These are phyloP conservation scores for Enteromius treurensis DNA, from an alignment of 2,797 vertebrate genomes.

Conservation along the genomic window DNA sequence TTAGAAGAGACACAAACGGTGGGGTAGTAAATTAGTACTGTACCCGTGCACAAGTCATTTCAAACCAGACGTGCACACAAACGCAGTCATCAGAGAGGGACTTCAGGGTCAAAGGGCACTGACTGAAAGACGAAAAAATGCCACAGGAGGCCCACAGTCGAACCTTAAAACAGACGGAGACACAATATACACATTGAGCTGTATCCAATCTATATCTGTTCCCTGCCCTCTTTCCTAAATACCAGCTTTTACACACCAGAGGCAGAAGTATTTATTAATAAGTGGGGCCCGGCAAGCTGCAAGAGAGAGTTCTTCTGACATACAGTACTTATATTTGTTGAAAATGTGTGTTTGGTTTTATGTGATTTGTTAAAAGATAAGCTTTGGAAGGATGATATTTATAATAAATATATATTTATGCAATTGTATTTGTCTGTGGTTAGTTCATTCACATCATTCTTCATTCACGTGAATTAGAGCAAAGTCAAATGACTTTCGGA, in stretches of 20 bases:
- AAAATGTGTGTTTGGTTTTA: neutral
- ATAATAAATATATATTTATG: neutral
- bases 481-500: neutral
- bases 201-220: constrained; percentile 37
- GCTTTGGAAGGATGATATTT: neutral
- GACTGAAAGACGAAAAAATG: constrained; percentile 47
- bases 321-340: neutral
- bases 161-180: constrained; percentile 52
- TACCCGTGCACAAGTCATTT: constrained; percentile 84
- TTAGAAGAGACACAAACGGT: constrained; percentile 92
- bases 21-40: constrained; percentile 90
- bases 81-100: constrained; percentile 83
- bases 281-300: neutral
- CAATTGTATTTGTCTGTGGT: neutral
- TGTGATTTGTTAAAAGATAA: neutral
- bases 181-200: constrained; percentile 46
- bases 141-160: constrained; percentile 45
- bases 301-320: neutral
- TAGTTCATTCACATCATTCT: neutral
- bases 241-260: constrained; percentile 31
- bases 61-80: constrained; percentile 87
- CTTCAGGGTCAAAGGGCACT: constrained; percentile 80
- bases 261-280: constrained; percentile 1
- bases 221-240: constrained; percentile 20
- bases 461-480: neutral